Evolutionary conservation across 1,140 invertebrate genomes (phyloP).

Genomic region (Drosophila mauritiana): DNA sequence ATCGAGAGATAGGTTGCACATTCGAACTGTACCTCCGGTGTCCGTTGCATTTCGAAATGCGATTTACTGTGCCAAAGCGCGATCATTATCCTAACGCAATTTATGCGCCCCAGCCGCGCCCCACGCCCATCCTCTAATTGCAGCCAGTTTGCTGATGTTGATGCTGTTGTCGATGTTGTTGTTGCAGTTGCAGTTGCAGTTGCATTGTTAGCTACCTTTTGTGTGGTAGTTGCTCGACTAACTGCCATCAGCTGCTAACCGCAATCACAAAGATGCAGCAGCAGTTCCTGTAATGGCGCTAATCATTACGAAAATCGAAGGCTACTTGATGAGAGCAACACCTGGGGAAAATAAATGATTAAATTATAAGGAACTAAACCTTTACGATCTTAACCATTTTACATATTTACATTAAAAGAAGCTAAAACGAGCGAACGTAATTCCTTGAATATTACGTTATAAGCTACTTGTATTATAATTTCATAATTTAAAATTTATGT

Average conservation of each 20-base stretch:
- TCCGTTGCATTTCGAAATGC: constrained; percentile 76
- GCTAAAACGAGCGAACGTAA: too few relatives aligned
- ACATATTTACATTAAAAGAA: too few relatives aligned
- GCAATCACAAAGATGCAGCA: constrained; percentile 50
- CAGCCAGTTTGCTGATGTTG: constrained; percentile 50
- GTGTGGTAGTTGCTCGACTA: constrained; percentile 34
- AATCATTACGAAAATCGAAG: constrained; percentile 73
- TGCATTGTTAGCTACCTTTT: constrained; percentile 54
- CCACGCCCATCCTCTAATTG: constrained; percentile 77
- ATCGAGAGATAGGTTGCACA: constrained; percentile 45
- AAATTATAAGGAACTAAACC: neutral
- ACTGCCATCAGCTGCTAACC: constrained; percentile 40
- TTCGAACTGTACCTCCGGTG: constrained; percentile 73
- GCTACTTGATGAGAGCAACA: constrained; percentile 25
- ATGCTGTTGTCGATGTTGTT: neutral
- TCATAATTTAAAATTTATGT: too few relatives aligned
- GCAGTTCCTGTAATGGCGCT: constrained; percentile 67
- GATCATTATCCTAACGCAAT: constrained; percentile 84
- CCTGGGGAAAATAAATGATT: neutral
- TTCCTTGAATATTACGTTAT: too few relatives aligned
- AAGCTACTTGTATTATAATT: too few relatives aligned
- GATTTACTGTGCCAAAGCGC: constrained; percentile 82
- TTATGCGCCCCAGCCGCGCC: constrained; percentile 74
- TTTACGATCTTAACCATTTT: too few relatives aligned
- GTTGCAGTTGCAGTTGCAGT: constrained; percentile 52